Percentiles rank a stretch among this genome's conserved stretches.
Evolutionary conservation across 2,113 vertebrate genomes (phyloP).

Genomic region (Lasiurus borealis): DNA sequence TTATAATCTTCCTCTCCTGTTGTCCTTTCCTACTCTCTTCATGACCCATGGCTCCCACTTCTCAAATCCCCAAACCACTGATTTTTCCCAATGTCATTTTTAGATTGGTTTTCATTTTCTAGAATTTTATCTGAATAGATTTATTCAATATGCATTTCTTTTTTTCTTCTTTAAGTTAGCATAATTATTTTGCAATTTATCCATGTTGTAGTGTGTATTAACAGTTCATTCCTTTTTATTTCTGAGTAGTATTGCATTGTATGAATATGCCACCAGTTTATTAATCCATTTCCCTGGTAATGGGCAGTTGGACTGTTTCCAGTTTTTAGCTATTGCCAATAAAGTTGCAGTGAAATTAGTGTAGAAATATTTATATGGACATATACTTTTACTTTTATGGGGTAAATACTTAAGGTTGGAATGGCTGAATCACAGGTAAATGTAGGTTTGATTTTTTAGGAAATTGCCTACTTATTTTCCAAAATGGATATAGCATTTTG

Average conservation of each 20-base stretch:
- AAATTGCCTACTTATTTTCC: background rate
- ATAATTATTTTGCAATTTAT: constrained; percentile 1
- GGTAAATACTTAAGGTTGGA: background rate
- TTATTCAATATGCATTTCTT: background rate
- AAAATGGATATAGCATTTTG: constrained; percentile 4
- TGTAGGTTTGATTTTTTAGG: constrained; percentile 28
- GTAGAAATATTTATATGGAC: background rate
- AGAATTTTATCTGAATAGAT: constrained; percentile 23
- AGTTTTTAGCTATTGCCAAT: background rate
- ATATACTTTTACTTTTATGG: constrained; percentile 5
- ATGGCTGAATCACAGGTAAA: background rate
- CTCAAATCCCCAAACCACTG: background rate
- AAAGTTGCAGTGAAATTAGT: background rate
- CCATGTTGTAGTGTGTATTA: background rate
- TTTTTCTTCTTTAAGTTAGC: background rate
- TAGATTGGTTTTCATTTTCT: constrained; percentile 1
- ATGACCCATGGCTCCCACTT: background rate
- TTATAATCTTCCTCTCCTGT: background rate
- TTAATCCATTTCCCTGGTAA: background rate
- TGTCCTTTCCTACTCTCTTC: background rate
- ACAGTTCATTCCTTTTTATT: background rate
- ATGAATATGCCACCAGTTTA: background rate
- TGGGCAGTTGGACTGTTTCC: background rate
- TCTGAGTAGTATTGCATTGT: background rate
- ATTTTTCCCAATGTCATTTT: background rate